Conservation (phyloP, 2,113 vertebrate genomes). For the Podocnemis expansa region DNA sequence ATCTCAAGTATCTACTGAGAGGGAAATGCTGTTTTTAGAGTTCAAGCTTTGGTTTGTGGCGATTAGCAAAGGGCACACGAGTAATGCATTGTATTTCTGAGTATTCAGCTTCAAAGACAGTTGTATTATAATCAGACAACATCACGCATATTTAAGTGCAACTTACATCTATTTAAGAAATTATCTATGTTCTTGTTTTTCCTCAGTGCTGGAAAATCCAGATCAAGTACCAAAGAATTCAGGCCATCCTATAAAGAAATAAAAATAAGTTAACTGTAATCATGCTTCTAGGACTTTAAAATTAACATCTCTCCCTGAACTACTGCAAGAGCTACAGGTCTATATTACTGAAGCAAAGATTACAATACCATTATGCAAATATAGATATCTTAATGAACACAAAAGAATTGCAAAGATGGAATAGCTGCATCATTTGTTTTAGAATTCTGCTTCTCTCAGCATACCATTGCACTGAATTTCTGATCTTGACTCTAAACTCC, state of each 20-base stretch:
- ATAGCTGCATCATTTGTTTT: background rate
- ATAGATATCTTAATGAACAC: slow-evolving; percentile 15
- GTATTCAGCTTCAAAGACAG: background rate
- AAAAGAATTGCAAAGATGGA: background rate
- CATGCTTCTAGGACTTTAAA: slow-evolving; percentile 20
- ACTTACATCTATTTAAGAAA: slow-evolving; percentile 98
- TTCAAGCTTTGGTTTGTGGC: background rate
- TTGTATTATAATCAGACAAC: background rate
- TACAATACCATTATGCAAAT: slow-evolving; percentile 41
- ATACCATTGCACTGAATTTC: background rate
- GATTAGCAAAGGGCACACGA: background rate
- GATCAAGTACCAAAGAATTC: slow-evolving; percentile 95
- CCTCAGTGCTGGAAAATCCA: slow-evolving; percentile 96
- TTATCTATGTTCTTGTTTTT: slow-evolving; percentile 99
- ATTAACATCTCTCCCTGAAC: background rate
- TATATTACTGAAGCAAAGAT: slow-evolving; percentile 17
- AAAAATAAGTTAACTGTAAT: slow-evolving; percentile 39
- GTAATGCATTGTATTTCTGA: background rate
- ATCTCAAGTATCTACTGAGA: background rate
- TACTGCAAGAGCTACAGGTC: background rate
- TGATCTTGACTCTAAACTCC: background rate
- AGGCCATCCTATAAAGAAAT: slow-evolving; percentile 89
- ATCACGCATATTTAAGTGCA: slow-evolving; percentile 19
- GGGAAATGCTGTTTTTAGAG: background rate
- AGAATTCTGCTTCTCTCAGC: background rate